Conservation (phyloP, 1,140 invertebrate species). For the Mactra quadrangularis region DNA sequence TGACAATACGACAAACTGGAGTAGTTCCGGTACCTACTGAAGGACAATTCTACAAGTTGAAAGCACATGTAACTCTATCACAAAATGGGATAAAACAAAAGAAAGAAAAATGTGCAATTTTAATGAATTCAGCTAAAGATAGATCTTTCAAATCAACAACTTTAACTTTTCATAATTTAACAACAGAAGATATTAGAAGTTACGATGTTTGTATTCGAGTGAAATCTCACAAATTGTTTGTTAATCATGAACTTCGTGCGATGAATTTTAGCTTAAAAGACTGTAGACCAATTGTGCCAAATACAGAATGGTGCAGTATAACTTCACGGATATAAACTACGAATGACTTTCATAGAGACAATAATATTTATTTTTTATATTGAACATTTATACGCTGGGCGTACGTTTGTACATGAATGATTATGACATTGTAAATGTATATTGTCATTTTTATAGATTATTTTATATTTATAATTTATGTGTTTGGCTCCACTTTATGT, state of each 20-base stretch:
- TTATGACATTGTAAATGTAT: too few relatives aligned
- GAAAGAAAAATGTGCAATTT: neutral
- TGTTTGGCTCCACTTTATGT: too few relatives aligned
- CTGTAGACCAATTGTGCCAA: neutral
- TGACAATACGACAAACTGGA: slow-evolving; percentile 2
- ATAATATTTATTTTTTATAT: too few relatives aligned
- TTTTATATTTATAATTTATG: too few relatives aligned
- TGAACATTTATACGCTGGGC: too few relatives aligned
- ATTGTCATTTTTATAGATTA: too few relatives aligned
- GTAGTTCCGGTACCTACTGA: neutral
- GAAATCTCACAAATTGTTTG: neutral
- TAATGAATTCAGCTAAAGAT: neutral
- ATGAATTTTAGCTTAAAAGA: neutral
- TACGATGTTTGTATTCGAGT: neutral
- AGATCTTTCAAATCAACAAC: neutral
- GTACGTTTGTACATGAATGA: too few relatives aligned
- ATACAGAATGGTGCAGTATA: neutral
- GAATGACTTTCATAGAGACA: too few relatives aligned
- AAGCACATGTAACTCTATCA: neutral
- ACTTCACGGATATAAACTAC: too few relatives aligned
- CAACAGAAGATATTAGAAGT: neutral
- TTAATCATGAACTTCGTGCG: neutral
- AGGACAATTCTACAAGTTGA: neutral
- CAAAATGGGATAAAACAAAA: neutral
- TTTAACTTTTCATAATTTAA: neutral